phyloP scores from a whole-genome alignment of 92 coral and sea anemone species.

The Epizoanthus fatuus region DNA sequence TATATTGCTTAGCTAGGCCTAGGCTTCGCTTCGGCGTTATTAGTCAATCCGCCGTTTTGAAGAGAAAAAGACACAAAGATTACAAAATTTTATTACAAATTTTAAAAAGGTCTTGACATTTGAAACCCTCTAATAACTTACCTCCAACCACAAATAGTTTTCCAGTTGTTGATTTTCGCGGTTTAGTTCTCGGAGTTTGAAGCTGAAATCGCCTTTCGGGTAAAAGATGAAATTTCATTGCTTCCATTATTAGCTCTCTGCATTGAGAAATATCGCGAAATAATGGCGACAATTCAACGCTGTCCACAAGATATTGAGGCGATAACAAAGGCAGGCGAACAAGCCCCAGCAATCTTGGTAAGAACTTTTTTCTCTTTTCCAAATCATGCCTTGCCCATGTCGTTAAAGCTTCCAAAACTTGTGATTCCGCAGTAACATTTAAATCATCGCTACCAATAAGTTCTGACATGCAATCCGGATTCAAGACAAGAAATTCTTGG shows the following conservation, averaged over 20 bases:
- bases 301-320: conserved; percentile 87
- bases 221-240: conserved; percentile 94
- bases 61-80: too few species aligned
- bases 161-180: conserved; percentile 93
- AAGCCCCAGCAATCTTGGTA: conserved; percentile 70
- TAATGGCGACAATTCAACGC: conserved; percentile 90
- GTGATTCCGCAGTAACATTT: conserved; percentile 89
- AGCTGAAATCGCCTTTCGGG: conserved; percentile 91
- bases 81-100: neutral
- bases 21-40: neutral
- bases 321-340: conserved; percentile 88
- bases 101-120: neutral
- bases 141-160: conserved; percentile 97
- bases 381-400: conserved; percentile 87
- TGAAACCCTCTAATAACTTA: conserved; percentile 36
- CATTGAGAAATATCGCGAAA: conserved; percentile 87
- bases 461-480: conserved; percentile 80
- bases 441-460: conserved; percentile 92
- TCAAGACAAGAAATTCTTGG: conserved; percentile 92
- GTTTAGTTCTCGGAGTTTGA: conserved; percentile 86
- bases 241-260: conserved; percentile 92
- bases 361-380: conserved; percentile 68
- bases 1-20: too few species aligned
- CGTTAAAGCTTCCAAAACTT: conserved; percentile 79
- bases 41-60: too few species aligned